Evolutionary conservation across 2,113 vertebrate species (phyloP).

Genomic region (Gracilinanus agilis): DNA sequence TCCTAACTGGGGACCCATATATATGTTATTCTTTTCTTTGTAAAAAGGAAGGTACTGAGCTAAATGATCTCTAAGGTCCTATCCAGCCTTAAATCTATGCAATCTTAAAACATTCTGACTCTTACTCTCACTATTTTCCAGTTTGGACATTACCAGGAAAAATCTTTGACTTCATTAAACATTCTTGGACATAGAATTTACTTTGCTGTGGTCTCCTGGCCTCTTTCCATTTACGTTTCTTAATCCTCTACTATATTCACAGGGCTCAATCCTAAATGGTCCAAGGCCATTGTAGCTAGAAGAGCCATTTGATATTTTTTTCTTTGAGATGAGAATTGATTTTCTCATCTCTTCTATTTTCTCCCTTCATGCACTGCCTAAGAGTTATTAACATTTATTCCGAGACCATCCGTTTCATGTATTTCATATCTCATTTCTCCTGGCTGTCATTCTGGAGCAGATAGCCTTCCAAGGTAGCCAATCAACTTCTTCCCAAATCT

Average conservation of each 20-base stretch:
- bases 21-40: background rate
- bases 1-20: background rate
- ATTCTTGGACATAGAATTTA: background rate
- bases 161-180: background rate
- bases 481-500: slow-evolving; percentile 58
- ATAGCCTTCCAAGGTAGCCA: slow-evolving; percentile 33
- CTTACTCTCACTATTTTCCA: background rate
- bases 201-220: background rate
- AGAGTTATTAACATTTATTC: slow-evolving; percentile 58
- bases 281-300: background rate
- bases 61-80: background rate
- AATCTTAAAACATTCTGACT: background rate
- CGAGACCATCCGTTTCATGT: slow-evolving; percentile 2
- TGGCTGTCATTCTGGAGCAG: slow-evolving; percentile 27
- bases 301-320: background rate
- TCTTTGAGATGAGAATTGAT: background rate
- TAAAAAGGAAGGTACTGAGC: background rate
- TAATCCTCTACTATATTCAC: background rate
- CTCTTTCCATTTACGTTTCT: background rate
- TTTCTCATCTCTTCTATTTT: slow-evolving; percentile 12
- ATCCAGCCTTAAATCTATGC: background rate
- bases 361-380: slow-evolving; percentile 3
- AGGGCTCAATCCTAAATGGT: background rate
- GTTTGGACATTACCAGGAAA: background rate
- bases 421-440: background rate